Evolutionary conservation across 2,797 vertebrate species (phyloP), one percentile per base, ranked within the genome.

Genomic region (Gallirallus australis): DNA sequence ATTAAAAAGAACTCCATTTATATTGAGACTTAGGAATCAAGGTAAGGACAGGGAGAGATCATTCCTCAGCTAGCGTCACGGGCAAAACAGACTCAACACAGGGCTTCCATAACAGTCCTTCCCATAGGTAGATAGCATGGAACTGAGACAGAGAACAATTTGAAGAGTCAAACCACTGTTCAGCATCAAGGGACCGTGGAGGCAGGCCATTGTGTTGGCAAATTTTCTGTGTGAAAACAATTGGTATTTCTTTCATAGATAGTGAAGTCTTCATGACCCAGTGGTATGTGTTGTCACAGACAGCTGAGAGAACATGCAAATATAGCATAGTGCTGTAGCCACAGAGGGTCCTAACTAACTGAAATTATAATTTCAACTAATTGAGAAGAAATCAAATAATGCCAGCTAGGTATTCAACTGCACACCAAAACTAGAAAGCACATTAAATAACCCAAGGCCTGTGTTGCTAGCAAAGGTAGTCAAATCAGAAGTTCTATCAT

Each of bases 21-120:
- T 45, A 45, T 45, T 45, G 42, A 45, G 18, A 18, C 18, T 45
- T 18, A 45, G 42, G 18, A 45, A 19, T 45, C 42, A 45, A 19
- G 42, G 19, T 45, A 45, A 45, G 42, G 42, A 45, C 18, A 45
- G 42, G 18, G 42, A 45, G 42, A 45, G 42, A 45, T 45, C 42
- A 45, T 45, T 45, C 42, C 42, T 18, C 42, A 42, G 18, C 18
- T 42, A 18, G 42, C 42, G 17, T 42, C 42, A 42, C 7, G 42
- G 42, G 42, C 42, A 19, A 45, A 45, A 45, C 42, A 42, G 40
- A 42, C 17, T 17, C 40, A 42, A 42, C 40, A 42, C 40, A 35
- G 48, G 35, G 11, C 7, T 53, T 21, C 42, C 5, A 1, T 25
- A 11, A 21, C 8, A 11, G 14, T 18, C 4, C 2, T 12, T 33